These are phyloP conservation scores for Hylaea fasciaria DNA, from an alignment of 2,888 invertebrate genomes.

Conservation along the genomic window DNA sequence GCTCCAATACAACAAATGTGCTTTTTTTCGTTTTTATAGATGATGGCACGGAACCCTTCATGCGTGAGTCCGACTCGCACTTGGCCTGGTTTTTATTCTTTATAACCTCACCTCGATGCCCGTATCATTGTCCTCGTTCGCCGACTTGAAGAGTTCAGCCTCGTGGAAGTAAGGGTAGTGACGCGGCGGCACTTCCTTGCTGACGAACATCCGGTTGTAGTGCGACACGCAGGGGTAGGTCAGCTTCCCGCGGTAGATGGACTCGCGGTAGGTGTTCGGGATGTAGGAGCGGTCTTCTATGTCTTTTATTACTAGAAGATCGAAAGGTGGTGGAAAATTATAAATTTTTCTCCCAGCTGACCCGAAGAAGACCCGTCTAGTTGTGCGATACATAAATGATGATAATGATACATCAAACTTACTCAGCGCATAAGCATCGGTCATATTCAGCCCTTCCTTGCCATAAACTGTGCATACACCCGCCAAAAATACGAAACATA, in stretches of 20 bases:
- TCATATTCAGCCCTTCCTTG: constrained; percentile 1
- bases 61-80: no score
- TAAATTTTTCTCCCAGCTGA: no score
- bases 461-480: background rate
- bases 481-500: background rate
- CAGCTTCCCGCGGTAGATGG: constrained; percentile 49
- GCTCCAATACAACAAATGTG: no score
- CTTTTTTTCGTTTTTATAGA: no score
- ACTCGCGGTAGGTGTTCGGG: background rate
- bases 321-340: background rate
- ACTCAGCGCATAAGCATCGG: background rate
- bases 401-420: constrained; percentile 1
- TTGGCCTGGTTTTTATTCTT: no score
- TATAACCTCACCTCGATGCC: constrained; percentile 42
- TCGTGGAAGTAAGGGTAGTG: constrained; percentile 70
- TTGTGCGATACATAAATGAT: no score
- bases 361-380: no score
- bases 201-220: constrained; percentile 57
- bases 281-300: background rate
- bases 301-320: constrained; percentile 5
- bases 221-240: constrained; percentile 54
- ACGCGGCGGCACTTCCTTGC: constrained; percentile 56
- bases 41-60: no score
- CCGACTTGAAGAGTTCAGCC: constrained; percentile 22
- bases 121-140: constrained; percentile 8